Evolutionary conservation across 2,113 vertebrate genomes (phyloP), one percentile per base, ranked within the genome.

Genomic region (Kryptolebias marmoratus): DNA sequence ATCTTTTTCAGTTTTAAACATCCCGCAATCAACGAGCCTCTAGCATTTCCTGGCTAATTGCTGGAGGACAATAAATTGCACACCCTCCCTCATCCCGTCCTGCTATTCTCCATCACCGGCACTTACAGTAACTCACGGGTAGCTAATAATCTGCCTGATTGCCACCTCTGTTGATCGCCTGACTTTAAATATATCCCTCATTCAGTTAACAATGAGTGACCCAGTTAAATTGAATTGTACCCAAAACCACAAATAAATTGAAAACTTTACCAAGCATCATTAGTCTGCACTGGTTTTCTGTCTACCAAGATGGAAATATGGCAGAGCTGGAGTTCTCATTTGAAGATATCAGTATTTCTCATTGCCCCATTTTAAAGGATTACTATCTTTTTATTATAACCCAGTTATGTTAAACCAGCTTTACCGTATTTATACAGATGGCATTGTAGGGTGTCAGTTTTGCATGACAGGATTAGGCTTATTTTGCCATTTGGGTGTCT

Each of bases 31-130:
- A 91, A 83, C 85, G 81, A 84, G 88, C 90, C 87, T 50, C 48
- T 85, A 88, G 89, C 86, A 77, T 84, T 87, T 88, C 69, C 72
- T 71, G 68, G 88, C 85, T 94, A 94, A 94, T 93, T 93, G 92
- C 92, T 81, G 71, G 77, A 93, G 92, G 93, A 90, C 85, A 91
- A 83, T 87, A 89, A 84, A 89, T 91, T 82, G 77, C 76, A 82
- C 65, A 79, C 70, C 49, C 50, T 71, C 68, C 60, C 60, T 54
- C 72, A 61, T 42, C 55, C 42, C 68, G 22, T 30, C 53, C 50
- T 68, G 68, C 72, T 77, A 83, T 78, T 82, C 74, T 81, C 78
- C 66, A 68, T 77, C 49, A 54, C 73, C 54, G 55, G 31, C 79
- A 55, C 68, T 82, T 64, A 39, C 13, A 50, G 73, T 78, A 70